Conservation (phyloP, 1,140 invertebrate genomes). For the Pseudomyrmex dendroicus region DNA sequence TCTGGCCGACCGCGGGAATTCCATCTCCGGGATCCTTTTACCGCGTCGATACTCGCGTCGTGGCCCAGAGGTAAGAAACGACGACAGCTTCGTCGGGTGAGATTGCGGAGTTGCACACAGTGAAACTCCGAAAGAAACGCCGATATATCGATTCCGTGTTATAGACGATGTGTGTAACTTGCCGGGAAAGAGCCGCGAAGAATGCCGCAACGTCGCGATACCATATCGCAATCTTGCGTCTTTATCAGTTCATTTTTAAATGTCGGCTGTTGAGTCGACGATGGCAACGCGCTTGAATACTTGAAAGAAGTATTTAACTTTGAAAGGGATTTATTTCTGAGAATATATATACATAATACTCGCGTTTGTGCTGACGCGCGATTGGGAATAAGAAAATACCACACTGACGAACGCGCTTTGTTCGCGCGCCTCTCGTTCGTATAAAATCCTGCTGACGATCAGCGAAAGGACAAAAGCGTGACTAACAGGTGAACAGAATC, state of each 20-base stretch:
- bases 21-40: constrained; percentile 55
- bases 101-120: background rate
- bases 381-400: background rate
- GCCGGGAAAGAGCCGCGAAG: constrained; percentile 9
- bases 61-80: constrained; percentile 18
- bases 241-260: constrained; percentile 32
- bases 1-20: constrained; percentile 46
- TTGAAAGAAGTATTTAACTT: constrained; percentile 6
- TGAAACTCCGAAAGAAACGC: background rate
- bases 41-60: constrained; percentile 53
- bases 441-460: constrained; percentile 11
- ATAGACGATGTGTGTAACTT: background rate
- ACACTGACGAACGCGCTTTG: background rate
- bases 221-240: background rate
- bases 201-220: constrained; percentile 27
- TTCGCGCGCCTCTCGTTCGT: constrained; percentile 18
- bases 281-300: background rate
- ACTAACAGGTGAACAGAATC: constrained; percentile 32
- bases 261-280: background rate
- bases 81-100: constrained; percentile 31
- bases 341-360: background rate
- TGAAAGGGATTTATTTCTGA: background rate
- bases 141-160: constrained; percentile 53
- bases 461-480: constrained; percentile 68
- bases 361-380: background rate